Evolutionary conservation across 2,888 invertebrate genomes (phyloP), one percentile per base, ranked within the genome.

Genomic region (Luffia ferchaultella): DNA sequence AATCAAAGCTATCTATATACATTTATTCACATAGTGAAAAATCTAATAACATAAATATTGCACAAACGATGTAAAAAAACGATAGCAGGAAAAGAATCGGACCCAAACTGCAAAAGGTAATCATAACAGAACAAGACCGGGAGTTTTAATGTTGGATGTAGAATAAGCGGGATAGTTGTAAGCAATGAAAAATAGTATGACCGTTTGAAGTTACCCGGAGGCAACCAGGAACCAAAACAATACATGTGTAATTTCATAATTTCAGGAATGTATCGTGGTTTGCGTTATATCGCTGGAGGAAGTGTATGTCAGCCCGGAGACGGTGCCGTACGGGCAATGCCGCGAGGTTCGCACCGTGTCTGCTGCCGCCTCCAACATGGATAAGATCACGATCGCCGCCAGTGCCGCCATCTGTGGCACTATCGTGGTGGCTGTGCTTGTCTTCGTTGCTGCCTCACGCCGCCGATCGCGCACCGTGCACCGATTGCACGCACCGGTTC

Each of bases 371-470:
- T 92, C 93, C 51, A 93, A 95, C 77, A 95, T 96, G 93, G 96
- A 96, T 80, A 96, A 95, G 76, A 95, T 96, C 65, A 96, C 96
- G 49, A 96, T 96, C 64, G 95, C 93, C 18, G 95, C 95, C 2
- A 94, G 95, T 65, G 95, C 95, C 17, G 95, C 95, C 52, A 96
- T 96, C 66, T 96, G 96, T 73, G 94, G 93, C 43, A 95, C 95
- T 43, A 95, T 96, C 61, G 92, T 96, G 53, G 89, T 95, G 45
- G 96, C 95, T 0, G 94, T 96, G 52, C 90, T 96, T 59, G 90
- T 96, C 58, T 95, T 96, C 73, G 91, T 96, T 50, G 93, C 94
- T 46, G 95, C 95, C 18, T 93, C 93, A 59, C 88, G 91, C 54
- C 87, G 93, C 55, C 86, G 93, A 52, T 90, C 93, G 7, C 87